Conservation (phyloP, 2,113 vertebrate species). For the Colinus virginianus region DNA sequence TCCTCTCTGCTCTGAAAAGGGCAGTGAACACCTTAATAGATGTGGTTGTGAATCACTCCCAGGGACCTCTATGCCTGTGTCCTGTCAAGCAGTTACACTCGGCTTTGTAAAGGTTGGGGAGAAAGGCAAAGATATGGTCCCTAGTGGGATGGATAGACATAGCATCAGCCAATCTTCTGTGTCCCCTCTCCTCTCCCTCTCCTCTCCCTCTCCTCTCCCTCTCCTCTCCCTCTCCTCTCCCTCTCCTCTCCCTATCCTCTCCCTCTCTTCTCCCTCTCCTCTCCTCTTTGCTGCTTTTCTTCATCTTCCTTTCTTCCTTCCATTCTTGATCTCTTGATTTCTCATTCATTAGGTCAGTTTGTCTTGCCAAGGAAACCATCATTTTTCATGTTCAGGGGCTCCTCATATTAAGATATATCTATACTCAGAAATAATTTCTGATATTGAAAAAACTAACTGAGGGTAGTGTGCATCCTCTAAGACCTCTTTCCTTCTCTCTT, state of each 20-base stretch:
- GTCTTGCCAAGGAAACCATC: not conserved
- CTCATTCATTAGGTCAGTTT: not conserved
- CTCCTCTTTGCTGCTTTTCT: accelerated
- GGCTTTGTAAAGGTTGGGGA: not conserved
- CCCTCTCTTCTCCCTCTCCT: too few relatives aligned
- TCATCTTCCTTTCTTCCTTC: not conserved
- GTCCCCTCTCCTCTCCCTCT: not conserved
- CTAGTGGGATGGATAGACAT: not conserved
- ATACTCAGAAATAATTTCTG: not conserved
- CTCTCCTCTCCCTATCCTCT: accelerated
- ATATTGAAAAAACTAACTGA: not conserved
- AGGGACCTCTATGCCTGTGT: not conserved
- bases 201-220: not conserved
- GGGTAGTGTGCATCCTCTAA: not conserved
- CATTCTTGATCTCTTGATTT: too few relatives aligned
- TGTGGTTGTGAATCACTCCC: not conserved
- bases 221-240: accelerated
- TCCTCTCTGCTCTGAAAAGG: constrained; percentile 10
- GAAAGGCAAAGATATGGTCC: not conserved
- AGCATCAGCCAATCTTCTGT: not conserved
- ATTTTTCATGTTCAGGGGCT: not conserved
- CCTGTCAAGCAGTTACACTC: not conserved
- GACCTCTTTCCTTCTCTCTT: not conserved
- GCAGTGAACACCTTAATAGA: not conserved
- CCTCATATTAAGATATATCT: not conserved